Percentiles rank a stretch among this genome's conserved stretches.
Evolutionary conservation across 2,888 invertebrate genomes (phyloP).

Genomic region (Mayetiola destructor): DNA sequence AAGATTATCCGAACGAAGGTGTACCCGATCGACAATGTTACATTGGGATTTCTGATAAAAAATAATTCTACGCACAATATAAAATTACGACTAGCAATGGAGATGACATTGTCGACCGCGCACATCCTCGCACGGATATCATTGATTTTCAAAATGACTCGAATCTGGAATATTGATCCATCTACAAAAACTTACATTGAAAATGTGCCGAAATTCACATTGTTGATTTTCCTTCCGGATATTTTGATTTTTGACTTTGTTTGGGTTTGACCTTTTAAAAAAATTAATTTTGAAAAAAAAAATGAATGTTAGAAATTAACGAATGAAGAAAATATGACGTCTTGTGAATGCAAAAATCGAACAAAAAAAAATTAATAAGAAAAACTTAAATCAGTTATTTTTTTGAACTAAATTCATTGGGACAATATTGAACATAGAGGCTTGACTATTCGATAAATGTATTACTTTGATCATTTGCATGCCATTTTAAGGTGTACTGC

Average conservation of each 20-base stretch:
- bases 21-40: too few species aligned
- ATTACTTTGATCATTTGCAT: slow-evolving; percentile 14
- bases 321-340: not conserved
- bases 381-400: too few species aligned
- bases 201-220: not conserved
- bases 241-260: not conserved
- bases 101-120: too few species aligned
- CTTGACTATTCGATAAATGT: slow-evolving; percentile 17
- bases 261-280: not conserved
- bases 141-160: not conserved
- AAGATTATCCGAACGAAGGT: too few species aligned
- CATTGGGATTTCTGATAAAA: too few species aligned
- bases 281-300: not conserved
- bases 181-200: not conserved
- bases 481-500: too few species aligned
- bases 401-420: too few species aligned
- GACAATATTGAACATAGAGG: slow-evolving; percentile 18
- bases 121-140: too few species aligned
- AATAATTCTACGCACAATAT: too few species aligned
- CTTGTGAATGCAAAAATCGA: slow-evolving; percentile 10
- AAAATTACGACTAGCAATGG: too few species aligned
- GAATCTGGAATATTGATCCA: not conserved
- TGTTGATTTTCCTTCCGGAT: not conserved
- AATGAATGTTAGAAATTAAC: slow-evolving; percentile 2
- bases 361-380: slow-evolving; percentile 13